These are phyloP conservation scores for Leptobrachium leishanense DNA, from an alignment of 2,113 vertebrate genomes.

Conservation along the genomic window DNA sequence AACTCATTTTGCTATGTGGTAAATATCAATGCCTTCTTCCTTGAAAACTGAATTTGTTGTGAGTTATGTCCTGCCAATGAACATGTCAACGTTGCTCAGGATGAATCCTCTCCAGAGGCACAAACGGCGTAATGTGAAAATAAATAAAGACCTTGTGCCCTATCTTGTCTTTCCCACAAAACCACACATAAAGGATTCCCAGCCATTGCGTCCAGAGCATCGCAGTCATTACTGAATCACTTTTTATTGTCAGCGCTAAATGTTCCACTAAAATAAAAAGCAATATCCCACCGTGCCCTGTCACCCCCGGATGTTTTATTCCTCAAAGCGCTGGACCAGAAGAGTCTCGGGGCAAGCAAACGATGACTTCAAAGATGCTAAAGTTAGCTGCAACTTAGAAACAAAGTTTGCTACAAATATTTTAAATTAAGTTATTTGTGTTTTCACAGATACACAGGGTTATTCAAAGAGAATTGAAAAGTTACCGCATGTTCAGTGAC, in stretches of 20 bases:
- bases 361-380: no score
- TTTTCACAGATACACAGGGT: no score
- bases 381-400: no score
- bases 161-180: conserved; percentile 44
- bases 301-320: not conserved
- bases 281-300: conserved; percentile 6
- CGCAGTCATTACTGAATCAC: not conserved
- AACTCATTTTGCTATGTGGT: conserved; percentile 42
- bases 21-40: conserved; percentile 46
- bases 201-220: not conserved
- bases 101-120: conserved; percentile 45
- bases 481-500: no score
- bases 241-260: not conserved
- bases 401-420: no score
- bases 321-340: not conserved
- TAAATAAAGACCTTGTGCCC: conserved; percentile 42
- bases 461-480: no score
- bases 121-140: conserved; percentile 36
- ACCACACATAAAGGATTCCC: conserved; percentile 18
- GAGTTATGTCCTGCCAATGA: conserved; percentile 47
- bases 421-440: no score
- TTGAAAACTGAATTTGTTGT: conserved; percentile 49
- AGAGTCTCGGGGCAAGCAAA: no score
- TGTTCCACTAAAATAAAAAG: not conserved
- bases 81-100: conserved; percentile 39